Base-by-base conservation (phyloP, 2,113 vertebrate species). In the Nerophis ophidion region DNA sequence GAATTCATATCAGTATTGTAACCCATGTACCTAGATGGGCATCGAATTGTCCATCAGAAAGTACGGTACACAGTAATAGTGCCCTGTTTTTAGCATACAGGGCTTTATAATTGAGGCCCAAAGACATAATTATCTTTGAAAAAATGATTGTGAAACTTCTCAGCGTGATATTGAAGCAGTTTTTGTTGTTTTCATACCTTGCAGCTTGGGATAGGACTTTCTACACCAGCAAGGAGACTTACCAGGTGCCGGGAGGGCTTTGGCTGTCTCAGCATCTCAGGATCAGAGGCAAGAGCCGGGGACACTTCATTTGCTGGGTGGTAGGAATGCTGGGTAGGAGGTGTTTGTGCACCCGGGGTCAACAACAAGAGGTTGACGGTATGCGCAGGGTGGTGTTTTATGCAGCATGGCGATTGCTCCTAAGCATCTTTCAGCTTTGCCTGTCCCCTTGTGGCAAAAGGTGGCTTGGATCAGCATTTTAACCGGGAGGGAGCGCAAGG, bases 231-330 rank as follows among this genome's bases (percentile, higher is more conserved):
- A 75, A 60, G 48, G 74, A 74, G 74, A 70, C 75, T 84, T 72
- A 78, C 74, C 77, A 71, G 68, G 75, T 72, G 75, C 64, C 52
- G 50, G 68, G 65, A 68, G 59, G 76, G 69, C 79, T 81, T 76
- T 75, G 79, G 76, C 81, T 82, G 82, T 79, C 80, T 75, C 57
- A 72, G 82, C 65, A 77, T 79, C 77, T 81, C 72, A 75, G 72
- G 77, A 86, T 83, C 78, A 79, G 76, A 81, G 82, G 66, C 34
- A 44, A 64, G 76, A 75, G 81, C 49, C 60, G 51, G 71, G 70
- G 84, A 76, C 78, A 77, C 79, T 87, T 85, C 70, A 82, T 86
- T 81, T 84, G 68, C 60, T 7, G 19, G 72, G 68, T 60, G 66
- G 35, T 9, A 36, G 6, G 54, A 16, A 12, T 10, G 48, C 42